Evolutionary conservation across 2,888 invertebrate species (phyloP), one percentile per base, ranked within the genome.

Genomic region (Aphrophora alni): DNA sequence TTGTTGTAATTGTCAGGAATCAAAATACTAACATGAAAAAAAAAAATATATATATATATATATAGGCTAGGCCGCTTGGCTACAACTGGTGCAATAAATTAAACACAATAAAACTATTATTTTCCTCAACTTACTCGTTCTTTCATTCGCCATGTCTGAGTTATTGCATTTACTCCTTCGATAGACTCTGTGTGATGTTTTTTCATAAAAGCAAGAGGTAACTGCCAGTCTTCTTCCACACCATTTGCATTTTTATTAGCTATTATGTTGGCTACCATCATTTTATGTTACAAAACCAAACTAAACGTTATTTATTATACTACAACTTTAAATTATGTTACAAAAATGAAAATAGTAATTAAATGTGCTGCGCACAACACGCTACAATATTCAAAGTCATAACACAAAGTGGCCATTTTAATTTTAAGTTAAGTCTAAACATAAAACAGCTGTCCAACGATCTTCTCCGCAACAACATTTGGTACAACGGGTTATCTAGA

Each of bases 61-160:
- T n/a, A n/a, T n/a, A n/a, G n/a, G n/a, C n/a, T n/a, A n/a, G n/a
- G n/a, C n/a, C n/a, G n/a, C n/a, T n/a, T n/a, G n/a, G n/a, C n/a
- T n/a, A n/a, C n/a, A n/a, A n/a, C n/a, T n/a, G n/a, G n/a, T n/a
- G n/a, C n/a, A n/a, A n/a, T n/a, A n/a, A n/a, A n/a, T n/a, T n/a
- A n/a, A n/a, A n/a, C n/a, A n/a, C n/a, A n/a, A n/a, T n/a, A n/a
- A n/a, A n/a, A n/a, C n/a, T n/a, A n/a, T n/a, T n/a, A n/a, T n/a
- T n/a, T n/a, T n/a, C n/a, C n/a, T 33, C 38, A 78, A 73, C 83
- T 87, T 88, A 95, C 95, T 91, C 97, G 92, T 88, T 97, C 97
- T 88, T 97, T 96, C 90, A 98, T 96, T 85, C 98, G 91, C 98
- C 98, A 98, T 83, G 94, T 93, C 86, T 96, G 95, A 12, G 93